Evolutionary conservation across 2,888 invertebrate genomes (phyloP).

Genomic region (Liodrosophila aerea): DNA sequence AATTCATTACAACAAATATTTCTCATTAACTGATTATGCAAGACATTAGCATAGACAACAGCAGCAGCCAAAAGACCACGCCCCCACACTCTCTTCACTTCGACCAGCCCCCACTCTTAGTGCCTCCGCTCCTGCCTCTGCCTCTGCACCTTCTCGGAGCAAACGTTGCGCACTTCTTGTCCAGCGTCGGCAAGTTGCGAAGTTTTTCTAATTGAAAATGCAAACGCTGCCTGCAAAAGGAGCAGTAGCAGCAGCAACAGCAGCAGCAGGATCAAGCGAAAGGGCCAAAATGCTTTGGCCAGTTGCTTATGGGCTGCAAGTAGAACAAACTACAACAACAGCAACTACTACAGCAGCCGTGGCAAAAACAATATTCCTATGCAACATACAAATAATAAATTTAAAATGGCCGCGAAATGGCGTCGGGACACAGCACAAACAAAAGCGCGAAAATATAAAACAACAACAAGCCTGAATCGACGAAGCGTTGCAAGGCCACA

Average conservation of each 20-base stretch:
- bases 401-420: slow-evolving; percentile 74
- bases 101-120: not conserved
- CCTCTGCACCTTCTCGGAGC: not conserved
- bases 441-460: slow-evolving; percentile 71
- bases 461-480: slow-evolving; percentile 32
- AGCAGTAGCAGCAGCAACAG: slow-evolving; percentile 20
- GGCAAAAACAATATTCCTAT: slow-evolving; percentile 35
- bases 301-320: slow-evolving; percentile 34
- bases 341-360: slow-evolving; percentile 7
- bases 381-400: slow-evolving; percentile 74
- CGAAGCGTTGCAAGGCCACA: slow-evolving; percentile 22
- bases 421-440: slow-evolving; percentile 36
- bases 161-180: slow-evolving; percentile 52
- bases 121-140: not conserved
- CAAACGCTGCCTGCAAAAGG: slow-evolving; percentile 48
- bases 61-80: slow-evolving; percentile 22
- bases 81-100: not conserved
- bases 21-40: slow-evolving; percentile 77
- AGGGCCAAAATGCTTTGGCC: slow-evolving; percentile 30
- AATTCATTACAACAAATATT: slow-evolving; percentile 74
- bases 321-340: slow-evolving; percentile 6
- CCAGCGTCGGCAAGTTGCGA: slow-evolving; percentile 60
- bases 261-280: slow-evolving; percentile 17
- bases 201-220: slow-evolving; percentile 77
- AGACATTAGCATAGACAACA: slow-evolving; percentile 68